Conservation (phyloP, 2,113 vertebrate genomes). For the Gavialis gangeticus region DNA sequence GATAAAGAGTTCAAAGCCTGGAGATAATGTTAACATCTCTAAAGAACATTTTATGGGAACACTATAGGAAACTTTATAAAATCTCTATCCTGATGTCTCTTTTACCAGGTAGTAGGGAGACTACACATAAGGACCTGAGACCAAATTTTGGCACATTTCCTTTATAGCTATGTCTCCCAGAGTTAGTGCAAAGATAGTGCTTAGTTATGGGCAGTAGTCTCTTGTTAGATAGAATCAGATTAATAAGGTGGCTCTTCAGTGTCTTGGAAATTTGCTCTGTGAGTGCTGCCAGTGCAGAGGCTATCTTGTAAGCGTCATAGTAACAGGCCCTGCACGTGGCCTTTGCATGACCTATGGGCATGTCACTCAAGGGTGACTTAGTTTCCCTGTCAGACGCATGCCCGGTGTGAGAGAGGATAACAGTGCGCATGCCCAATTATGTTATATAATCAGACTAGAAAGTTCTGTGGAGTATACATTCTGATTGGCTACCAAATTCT, state of each 20-base stretch:
- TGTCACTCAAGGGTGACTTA: too few relatives aligned
- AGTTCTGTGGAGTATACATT: too few relatives aligned
- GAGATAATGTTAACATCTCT: neutral
- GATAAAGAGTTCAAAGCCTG: neutral
- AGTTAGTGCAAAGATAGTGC: neutral
- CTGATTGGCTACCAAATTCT: too few relatives aligned
- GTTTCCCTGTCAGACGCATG: too few relatives aligned
- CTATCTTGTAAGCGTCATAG: too few relatives aligned
- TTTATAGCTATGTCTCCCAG: neutral
- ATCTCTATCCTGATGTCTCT: neutral
- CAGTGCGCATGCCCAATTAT: too few relatives aligned
- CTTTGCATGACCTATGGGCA: too few relatives aligned
- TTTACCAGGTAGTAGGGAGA: neutral
- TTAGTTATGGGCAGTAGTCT: neutral
- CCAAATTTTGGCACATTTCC: fast-evolving
- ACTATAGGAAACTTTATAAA: neutral
- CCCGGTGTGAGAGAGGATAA: too few relatives aligned
- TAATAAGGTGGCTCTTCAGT: neutral
- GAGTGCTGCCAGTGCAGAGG: too few relatives aligned
- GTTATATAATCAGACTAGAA: too few relatives aligned
- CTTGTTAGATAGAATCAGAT: neutral
- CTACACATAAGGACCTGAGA: fast-evolving
- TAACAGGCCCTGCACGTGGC: too few relatives aligned
- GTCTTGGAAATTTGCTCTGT: too few relatives aligned
- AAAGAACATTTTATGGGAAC: neutral